Percentiles rank a stretch among this genome's conserved stretches.
Evolutionary conservation across 2,888 invertebrate genomes (phyloP).

Genomic region (Chalcosyrphus nemorum): DNA sequence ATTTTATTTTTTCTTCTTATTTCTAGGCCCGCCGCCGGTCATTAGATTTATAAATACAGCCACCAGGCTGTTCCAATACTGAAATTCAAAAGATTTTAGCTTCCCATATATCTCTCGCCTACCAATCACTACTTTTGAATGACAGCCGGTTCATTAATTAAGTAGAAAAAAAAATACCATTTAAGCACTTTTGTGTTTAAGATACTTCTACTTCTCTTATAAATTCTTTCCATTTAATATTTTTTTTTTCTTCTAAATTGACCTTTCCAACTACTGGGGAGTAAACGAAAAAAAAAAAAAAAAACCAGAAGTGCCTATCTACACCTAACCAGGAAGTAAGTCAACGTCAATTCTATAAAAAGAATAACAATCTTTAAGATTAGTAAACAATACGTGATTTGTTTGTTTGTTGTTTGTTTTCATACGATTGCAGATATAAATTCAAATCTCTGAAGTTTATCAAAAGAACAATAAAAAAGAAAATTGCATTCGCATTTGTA

Average conservation of each 20-base stretch:
- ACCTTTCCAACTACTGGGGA: constrained; percentile 20
- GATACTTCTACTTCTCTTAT: constrained; percentile 1
- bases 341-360: constrained; percentile 52
- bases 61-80: neutral
- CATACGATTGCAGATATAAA: constrained; percentile 56
- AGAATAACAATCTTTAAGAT: constrained; percentile 44
- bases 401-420: constrained; percentile 25
- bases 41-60: neutral
- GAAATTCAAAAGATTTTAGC: neutral
- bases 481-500: constrained; percentile 14
- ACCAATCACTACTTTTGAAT: neutral
- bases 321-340: constrained; percentile 48
- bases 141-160: constrained; percentile 34
- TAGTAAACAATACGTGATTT: constrained; percentile 56
- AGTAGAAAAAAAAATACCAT: constrained; percentile 1
- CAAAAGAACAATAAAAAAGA: neutral
- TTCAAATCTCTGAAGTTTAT: constrained; percentile 35
- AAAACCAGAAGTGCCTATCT: constrained; percentile 40
- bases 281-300: constrained; percentile 4
- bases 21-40: neutral
- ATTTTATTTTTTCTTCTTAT: no score
- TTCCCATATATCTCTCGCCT: no score
- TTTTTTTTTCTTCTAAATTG: constrained; percentile 10
- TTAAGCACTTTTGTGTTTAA: neutral
- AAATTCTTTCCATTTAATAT: neutral